Conservation (phyloP, 2,888 invertebrate species). For the Tridacna gigas region DNA sequence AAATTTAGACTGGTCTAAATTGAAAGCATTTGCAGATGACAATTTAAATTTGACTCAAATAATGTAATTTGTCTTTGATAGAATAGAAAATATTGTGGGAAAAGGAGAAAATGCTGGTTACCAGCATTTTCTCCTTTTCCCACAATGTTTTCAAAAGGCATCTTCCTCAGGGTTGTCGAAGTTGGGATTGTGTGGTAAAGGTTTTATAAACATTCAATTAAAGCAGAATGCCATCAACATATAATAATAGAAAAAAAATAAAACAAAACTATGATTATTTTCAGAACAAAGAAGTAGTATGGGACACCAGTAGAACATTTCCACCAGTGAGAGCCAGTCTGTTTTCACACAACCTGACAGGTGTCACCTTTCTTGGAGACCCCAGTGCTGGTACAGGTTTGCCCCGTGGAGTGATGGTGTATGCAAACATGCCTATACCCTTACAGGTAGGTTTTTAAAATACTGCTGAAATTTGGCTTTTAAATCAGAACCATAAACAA, state of each 20-base stretch:
- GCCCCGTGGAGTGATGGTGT: constrained; percentile 84
- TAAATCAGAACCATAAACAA: too few relatives aligned
- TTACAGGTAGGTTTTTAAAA: constrained; percentile 76
- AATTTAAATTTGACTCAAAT: too few relatives aligned
- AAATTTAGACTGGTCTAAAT: too few relatives aligned
- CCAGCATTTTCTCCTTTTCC: background rate
- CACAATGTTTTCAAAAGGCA: background rate
- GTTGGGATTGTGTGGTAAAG: too few relatives aligned
- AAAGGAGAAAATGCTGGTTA: too few relatives aligned
- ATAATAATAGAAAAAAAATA: background rate
- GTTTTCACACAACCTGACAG: constrained; percentile 82
- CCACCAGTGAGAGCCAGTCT: constrained; percentile 84
- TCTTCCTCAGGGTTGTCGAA: background rate
- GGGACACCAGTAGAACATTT: constrained; percentile 81
- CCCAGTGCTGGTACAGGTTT: constrained; percentile 83
- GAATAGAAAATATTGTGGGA: too few relatives aligned
- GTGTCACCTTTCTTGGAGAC: constrained; percentile 84
- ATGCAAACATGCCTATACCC: constrained; percentile 83
- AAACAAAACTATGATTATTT: constrained; percentile 7
- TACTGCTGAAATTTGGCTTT: too few relatives aligned
- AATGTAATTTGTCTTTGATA: too few relatives aligned
- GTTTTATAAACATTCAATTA: background rate
- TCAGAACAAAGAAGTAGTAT: constrained; percentile 82
- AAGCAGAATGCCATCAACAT: background rate
- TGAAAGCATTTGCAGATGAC: too few relatives aligned